Percentiles rank a stretch among this genome's conserved stretches.
phyloP scores from a whole-genome alignment of 1,140 invertebrate genomes.

The Apis florea region DNA sequence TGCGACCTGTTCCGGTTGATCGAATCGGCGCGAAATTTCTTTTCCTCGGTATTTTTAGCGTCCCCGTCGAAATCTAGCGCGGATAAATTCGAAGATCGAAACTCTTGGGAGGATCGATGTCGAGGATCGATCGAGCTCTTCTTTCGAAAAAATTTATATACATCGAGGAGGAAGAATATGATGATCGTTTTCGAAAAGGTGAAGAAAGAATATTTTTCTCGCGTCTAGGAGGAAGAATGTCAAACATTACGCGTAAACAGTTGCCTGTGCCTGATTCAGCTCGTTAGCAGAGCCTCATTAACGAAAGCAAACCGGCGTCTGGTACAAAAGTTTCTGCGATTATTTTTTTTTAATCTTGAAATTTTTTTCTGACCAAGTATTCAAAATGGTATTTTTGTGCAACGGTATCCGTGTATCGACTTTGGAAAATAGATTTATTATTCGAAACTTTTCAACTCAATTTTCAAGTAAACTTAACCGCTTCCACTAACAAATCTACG shows the following conservation, averaged over 20 bases:
- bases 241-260: background rate
- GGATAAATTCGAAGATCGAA: background rate
- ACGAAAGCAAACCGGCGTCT: background rate
- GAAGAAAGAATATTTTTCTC: background rate
- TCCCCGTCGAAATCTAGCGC: background rate
- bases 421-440: no score
- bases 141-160: no score
- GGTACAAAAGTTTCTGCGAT: background rate
- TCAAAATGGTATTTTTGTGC: background rate
- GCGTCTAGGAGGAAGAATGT: background rate
- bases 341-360: no score
- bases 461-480: no score
- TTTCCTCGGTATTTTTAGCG: background rate
- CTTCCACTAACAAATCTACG: background rate
- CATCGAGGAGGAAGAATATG: no score
- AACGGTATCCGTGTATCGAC: no score
- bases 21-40: background rate
- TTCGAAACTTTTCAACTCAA: no score
- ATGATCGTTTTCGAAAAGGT: background rate
- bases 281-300: slow-evolving; percentile 12
- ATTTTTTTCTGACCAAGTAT: background rate
- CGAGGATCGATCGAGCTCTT: background rate
- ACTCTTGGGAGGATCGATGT: background rate
- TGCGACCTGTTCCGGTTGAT: background rate
- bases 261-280: background rate